Evolutionary conservation across 2,797 vertebrate species (phyloP).

Genomic region (Gymnothorax reevesii): DNA sequence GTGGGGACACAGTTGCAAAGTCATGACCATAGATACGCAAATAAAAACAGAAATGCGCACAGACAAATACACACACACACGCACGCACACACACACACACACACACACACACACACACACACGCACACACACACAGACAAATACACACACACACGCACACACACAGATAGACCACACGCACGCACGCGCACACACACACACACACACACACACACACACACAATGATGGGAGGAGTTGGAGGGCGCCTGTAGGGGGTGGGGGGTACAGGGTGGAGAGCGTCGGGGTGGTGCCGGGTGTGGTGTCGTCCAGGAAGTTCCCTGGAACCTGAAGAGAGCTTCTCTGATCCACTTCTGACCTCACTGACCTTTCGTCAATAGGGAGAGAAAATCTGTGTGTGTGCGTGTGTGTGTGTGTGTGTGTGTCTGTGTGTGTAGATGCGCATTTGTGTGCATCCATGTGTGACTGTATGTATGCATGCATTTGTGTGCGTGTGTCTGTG

Average conservation of each 20-base stretch:
- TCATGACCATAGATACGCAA: background rate
- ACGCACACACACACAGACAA: background rate
- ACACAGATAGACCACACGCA: too few relatives aligned
- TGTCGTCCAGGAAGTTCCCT: slow-evolving; percentile 52
- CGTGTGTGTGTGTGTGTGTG: background rate
- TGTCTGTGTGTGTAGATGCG: background rate
- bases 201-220: background rate
- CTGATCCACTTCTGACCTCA: background rate
- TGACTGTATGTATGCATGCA: background rate
- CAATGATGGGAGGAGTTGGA: slow-evolving; percentile 48
- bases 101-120: background rate
- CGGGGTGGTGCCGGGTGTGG: slow-evolving; percentile 50
- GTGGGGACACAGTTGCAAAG: background rate
- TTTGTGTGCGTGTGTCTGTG: background rate
- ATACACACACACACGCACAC: background rate
- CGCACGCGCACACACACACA: background rate
- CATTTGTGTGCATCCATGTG: background rate
- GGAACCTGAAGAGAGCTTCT: background rate
- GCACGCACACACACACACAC: background rate
- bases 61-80: background rate
- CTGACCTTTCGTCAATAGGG: background rate
- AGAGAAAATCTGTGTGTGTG: background rate
- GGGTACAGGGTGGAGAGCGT: slow-evolving; percentile 46
- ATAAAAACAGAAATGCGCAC: background rate
- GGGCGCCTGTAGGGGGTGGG: slow-evolving; percentile 60